Base-by-base conservation (phyloP, 2,113 vertebrate genomes). In the Urocolius indicus region DNA sequence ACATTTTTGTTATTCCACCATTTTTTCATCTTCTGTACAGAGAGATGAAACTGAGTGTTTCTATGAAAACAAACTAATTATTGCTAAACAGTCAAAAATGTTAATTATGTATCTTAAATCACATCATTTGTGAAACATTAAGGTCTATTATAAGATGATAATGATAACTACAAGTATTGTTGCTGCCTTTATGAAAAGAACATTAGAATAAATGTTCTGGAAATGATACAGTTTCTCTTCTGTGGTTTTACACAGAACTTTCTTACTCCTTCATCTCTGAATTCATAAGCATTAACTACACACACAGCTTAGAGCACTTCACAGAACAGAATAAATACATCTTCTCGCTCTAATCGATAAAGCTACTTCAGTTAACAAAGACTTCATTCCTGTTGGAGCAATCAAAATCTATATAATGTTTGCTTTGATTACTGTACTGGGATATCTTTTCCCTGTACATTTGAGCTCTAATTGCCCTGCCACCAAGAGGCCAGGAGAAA, bases 91-190 rank as follows among this genome's bases (percentile, higher is more conserved):
- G 92, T 95, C 94, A 86, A 93, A 59, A 95, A 84, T 67, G 59
- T 95, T 97, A 95, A 95, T 86, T 96, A 65, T 76, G 32, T 84
- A 65, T 85, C 87, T 87, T 95, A 94, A 97, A 93, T 93, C 65
- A 81, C 0, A 6, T 76, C 3, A 0, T 84, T 96, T 90, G 72
- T 95, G 74, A 94, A 96, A 81, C 58, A 81, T 81, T 87, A 94
- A 84, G 67, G 57, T 94, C 67, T 94, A 77, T 92, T 89, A 87
- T 85, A 89, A 96, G 84, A 91, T 88, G 8, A 69, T 94, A 96
- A 96, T 73, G 71, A 79, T n/a, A 92, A 18, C 32, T 82, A 45
- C 2, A 32, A 96, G 58, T 91, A 76, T 95, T 94, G 71, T 38
- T 79, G 78, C 49, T 80, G 66, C 24, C 36, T 94, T 74, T 82